Percentiles rank a stretch among this genome's conserved stretches.
These are phyloP conservation scores for Macrochelys suwanniensis DNA, from an alignment of 2,797 vertebrate genomes.

Conservation along the genomic window DNA sequence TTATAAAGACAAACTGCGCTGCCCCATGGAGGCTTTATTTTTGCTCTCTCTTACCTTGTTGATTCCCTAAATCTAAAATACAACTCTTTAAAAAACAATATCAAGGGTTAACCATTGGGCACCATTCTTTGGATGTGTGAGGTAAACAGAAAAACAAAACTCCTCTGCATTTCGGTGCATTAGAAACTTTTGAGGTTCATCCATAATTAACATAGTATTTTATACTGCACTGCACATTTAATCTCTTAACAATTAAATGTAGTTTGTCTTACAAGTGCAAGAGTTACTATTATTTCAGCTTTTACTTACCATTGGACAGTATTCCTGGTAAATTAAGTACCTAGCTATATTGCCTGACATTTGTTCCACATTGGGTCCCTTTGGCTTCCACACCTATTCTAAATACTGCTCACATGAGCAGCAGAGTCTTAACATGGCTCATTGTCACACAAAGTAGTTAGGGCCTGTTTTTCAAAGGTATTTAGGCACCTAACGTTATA, in stretches of 20 bases:
- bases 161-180: not conserved
- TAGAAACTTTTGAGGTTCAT: conserved; percentile 13
- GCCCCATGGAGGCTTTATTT: not conserved
- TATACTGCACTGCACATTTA: not conserved
- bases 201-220: not conserved
- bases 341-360: not conserved
- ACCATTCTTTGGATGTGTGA: not conserved
- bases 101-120: not conserved
- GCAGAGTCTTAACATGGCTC: not conserved
- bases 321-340: not conserved
- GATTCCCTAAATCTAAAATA: not conserved
- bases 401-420: not conserved
- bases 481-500: not conserved
- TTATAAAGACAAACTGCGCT: not conserved
- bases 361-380: not conserved
- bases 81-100: not conserved
- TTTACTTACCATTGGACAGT: not conserved
- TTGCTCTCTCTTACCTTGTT: not conserved
- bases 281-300: not conserved
- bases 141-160: not conserved
- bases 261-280: not conserved
- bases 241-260: conserved; percentile 10
- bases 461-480: not conserved
- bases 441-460: not conserved
- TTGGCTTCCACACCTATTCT: not conserved